Conservation (phyloP, 2,113 vertebrate species). For the Toxostoma redivivum region DNA sequence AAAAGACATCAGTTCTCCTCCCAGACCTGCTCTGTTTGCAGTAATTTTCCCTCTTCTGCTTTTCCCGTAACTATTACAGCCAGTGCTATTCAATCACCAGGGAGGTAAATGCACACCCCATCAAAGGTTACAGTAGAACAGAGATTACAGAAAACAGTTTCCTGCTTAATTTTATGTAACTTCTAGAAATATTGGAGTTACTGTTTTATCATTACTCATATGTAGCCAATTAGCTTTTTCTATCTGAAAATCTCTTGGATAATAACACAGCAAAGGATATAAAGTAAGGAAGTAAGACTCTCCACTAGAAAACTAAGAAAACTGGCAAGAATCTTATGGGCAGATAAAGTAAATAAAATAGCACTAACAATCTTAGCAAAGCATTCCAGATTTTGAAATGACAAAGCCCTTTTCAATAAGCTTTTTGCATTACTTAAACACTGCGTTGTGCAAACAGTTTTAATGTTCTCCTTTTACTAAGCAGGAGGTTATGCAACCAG, state of each 20-base stretch:
- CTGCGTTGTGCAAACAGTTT: slow-evolving; percentile 14
- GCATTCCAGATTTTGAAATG: slow-evolving; percentile 13
- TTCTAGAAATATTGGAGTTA: not conserved
- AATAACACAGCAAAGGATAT: not conserved
- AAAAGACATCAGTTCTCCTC: not conserved
- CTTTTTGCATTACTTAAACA: not conserved
- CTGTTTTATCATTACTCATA: not conserved
- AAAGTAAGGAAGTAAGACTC: not conserved
- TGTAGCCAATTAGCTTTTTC: not conserved
- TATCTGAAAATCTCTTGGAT: not conserved
- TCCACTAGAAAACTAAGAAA: not conserved
- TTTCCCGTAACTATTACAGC: not conserved
- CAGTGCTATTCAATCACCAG: not conserved
- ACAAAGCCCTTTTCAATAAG: not conserved
- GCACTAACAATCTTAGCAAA: not conserved
- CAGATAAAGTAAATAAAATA: slow-evolving; percentile 2
- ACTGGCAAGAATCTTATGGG: not conserved
- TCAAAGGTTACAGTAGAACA: not conserved
- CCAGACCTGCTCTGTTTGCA: not conserved
- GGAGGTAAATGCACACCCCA: not conserved
- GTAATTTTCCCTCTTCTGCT: not conserved
- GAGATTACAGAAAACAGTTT: not conserved
- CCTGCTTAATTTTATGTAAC: not conserved
- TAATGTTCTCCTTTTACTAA: not conserved
- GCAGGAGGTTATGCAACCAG: not conserved